Evolutionary conservation across 35 echinoderm and acorn worm species (phyloP).

Genomic region (Apostichopus californicus): DNA sequence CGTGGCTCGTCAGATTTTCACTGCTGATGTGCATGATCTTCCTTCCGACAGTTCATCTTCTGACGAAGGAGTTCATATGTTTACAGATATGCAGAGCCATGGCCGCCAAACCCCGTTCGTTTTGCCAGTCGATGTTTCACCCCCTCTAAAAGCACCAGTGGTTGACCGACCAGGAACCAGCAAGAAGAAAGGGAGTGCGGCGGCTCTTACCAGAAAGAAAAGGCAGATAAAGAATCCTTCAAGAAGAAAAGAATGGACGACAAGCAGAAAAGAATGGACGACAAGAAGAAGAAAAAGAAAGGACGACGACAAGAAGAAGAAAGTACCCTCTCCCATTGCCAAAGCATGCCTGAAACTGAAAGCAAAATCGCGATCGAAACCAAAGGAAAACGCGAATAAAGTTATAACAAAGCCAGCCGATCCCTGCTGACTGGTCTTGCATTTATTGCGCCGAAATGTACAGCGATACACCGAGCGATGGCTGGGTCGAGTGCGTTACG

Average conservation of each 20-base stretch:
- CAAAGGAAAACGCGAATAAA: constrained; percentile 23
- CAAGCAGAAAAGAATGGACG: background rate
- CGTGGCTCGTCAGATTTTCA: constrained; percentile 23
- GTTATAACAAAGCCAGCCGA: background rate
- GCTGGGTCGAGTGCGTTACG: constrained; percentile 18
- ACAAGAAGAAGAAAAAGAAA: background rate
- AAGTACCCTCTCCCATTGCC: background rate
- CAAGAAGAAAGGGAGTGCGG: constrained; percentile 19
- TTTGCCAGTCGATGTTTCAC: constrained; percentile 22
- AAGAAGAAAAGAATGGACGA: background rate
- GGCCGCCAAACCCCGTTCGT: constrained; percentile 4
- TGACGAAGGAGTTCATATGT: background rate
- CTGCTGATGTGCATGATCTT: constrained; percentile 27
- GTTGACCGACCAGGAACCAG: background rate
- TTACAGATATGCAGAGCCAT: background rate
- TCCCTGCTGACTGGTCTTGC: background rate
- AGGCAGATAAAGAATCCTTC: background rate
- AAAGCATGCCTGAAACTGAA: background rate
- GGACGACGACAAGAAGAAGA: too few relatives aligned
- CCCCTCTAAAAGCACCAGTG: background rate
- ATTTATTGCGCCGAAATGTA: constrained; percentile 31
- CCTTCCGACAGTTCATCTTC: constrained; percentile 25
- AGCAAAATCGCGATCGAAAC: constrained; percentile 1
- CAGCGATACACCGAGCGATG: constrained; percentile 4
- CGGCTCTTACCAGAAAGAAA: background rate